A percentile compares a stretch with the other conserved stretches of the same genome.
phyloP scores from a whole-genome alignment of 2,113 vertebrate species.

The Ploceus nigricollis region DNA sequence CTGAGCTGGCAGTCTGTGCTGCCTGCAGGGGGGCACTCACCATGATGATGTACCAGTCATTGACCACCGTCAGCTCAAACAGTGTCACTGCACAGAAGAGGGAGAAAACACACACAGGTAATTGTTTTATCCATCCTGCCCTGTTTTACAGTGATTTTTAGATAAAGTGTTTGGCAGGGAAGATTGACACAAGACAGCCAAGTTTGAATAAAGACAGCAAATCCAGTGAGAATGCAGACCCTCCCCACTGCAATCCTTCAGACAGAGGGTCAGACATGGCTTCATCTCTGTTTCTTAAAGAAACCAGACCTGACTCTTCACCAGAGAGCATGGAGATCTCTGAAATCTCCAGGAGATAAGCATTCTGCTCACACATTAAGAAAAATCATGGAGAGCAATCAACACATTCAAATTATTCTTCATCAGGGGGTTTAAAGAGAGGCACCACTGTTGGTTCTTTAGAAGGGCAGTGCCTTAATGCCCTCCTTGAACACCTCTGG shows the following conservation, averaged over 20 bases:
- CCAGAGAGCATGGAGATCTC: neutral
- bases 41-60: conserved; percentile 99
- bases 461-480: neutral
- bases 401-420: neutral
- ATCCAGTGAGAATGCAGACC: neutral
- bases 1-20: neutral
- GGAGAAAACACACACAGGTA: neutral
- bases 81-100: conserved; percentile 82
- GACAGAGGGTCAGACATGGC: neutral
- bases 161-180: neutral
- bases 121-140: neutral
- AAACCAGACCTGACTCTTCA: neutral
- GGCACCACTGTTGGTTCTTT: neutral
- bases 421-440: neutral
- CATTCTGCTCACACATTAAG: neutral
- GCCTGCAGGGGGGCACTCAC: conserved; percentile 69
- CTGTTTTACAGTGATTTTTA: neutral
- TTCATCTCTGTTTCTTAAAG: neutral
- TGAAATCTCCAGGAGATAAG: neutral
- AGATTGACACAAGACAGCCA: neutral
- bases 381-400: neutral
- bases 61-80: conserved; percentile 96
- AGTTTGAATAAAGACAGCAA: neutral
- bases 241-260: neutral
- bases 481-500: neutral